Base-by-base conservation (phyloP, 2,888 invertebrate species). In the Thyatira batis region DNA sequence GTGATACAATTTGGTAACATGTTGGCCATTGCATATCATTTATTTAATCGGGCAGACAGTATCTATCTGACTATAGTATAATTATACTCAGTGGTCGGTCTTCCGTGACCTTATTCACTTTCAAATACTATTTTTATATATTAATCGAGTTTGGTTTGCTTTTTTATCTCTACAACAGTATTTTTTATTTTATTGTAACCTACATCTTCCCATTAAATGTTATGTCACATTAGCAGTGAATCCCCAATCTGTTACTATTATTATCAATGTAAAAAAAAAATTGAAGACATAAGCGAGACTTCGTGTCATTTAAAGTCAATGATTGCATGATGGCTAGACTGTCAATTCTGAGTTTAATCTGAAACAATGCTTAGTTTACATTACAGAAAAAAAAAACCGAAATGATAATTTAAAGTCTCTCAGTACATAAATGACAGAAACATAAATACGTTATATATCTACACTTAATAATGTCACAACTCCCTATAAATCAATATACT, bases 41-140 rank as follows among this genome's bases (percentile, higher is more conserved):
- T 65, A 61, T 65, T 55, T 55, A 45, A 58, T 60, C 57, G 52
- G 52, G 45, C 45, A 51, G 51, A 43, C 9, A 43, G 17, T 65
- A 68, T 62, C 61, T 55, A 71, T 66, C 61, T 55, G 61, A 54
- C 54, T 45, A 57, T 58, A 65, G 30, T 61, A 51, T 46, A 61
- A 46, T 51, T 54, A 63, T 60, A 64, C 65, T 48, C 67, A 67
- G 67, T 65, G 60, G 68, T 65, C 50, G 65, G 69, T 76, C 74
- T 69, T 75, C 70, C 61, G 62, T 57, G 68, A 63, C 76, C 80
- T 74, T 73, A 61, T 30, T 45, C 53, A 63, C 66, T 76, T 76
- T 69, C 70, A 55, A 73, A 71, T 69, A 62, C 54, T 56, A 58
- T 56, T 57, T 27, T 58, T 57, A 54, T 60, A 17, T 39, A 17